Percentiles rank a stretch among this genome's conserved stretches.
Evolutionary conservation across 1,140 invertebrate species (phyloP).

Genomic region (Delia radicum): DNA sequence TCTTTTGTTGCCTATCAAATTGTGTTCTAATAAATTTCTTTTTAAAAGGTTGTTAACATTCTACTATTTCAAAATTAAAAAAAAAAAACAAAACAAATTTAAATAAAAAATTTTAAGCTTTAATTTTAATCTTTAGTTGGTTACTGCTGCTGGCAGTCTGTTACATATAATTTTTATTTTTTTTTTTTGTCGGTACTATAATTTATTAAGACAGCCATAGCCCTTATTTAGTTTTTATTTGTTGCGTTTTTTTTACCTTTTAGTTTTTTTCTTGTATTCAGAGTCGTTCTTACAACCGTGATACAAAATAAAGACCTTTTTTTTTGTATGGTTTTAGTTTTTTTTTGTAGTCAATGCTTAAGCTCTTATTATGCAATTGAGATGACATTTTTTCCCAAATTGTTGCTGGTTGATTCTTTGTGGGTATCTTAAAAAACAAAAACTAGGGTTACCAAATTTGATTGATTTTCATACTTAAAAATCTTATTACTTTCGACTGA

Average conservation of each 20-base stretch:
- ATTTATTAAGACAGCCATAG: neutral
- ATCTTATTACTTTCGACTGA: no score
- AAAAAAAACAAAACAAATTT: neutral
- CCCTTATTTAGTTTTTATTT: neutral
- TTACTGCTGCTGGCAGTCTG: neutral
- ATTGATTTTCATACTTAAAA: no score
- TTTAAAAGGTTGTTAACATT: constrained; percentile 6
- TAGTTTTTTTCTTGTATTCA: neutral
- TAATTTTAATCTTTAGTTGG: neutral
- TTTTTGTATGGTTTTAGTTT: neutral
- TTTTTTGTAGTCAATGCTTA: constrained; percentile 5
- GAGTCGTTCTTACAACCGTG: neutral
- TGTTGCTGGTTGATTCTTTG: neutral
- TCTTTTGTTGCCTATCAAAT: neutral
- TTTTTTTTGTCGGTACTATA: neutral
- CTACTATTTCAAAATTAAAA: neutral
- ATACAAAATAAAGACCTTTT: neutral
- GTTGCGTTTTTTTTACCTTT: neutral
- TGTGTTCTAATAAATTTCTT: constrained; percentile 5
- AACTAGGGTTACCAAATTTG: no score
- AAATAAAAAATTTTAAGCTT: neutral
- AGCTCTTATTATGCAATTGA: constrained; percentile 1
- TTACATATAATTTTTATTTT: constrained; percentile 6
- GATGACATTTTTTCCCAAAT: constrained; percentile 13
- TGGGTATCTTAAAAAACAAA: no score